phyloP scores from a whole-genome alignment of 2,797 vertebrate genomes.

The Australoheros facetus region DNA sequence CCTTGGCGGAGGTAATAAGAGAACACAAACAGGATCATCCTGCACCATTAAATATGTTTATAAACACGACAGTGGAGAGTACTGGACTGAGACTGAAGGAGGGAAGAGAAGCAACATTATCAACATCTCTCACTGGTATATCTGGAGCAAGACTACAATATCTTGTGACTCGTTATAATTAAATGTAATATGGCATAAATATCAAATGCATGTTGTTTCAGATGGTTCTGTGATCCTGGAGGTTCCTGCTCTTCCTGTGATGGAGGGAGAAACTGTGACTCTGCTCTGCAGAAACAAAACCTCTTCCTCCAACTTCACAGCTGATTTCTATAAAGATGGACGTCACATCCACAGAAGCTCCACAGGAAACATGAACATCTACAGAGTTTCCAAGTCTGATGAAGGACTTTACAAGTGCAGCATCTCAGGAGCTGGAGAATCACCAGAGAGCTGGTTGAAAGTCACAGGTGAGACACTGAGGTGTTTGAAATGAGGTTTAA shows the following conservation, averaged over 20 bases:
- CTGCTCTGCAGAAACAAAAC: neutral
- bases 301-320: no score
- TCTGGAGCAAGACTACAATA: neutral
- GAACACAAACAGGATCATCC: neutral
- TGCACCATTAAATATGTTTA: fast-evolving
- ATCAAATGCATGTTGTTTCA: fast-evolving
- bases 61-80: neutral
- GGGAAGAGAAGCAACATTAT: fast-evolving
- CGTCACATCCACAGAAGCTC: neutral
- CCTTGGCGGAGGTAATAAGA: neutral
- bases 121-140: neutral
- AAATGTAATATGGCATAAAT: neutral
- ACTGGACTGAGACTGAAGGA: neutral
- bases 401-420: no score
- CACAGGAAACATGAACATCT: neutral
- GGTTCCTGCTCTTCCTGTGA: neutral
- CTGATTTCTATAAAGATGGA: constrained; percentile 15
- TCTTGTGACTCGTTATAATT: no score
- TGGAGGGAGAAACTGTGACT: neutral
- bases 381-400: neutral
- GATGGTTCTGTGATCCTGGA: constrained; percentile 1
- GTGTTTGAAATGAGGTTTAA: no score
- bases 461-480: no score
- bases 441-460: neutral
- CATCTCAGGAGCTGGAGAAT: no score